Evolutionary conservation across 2,797 vertebrate species (phyloP).

Genomic region (Sitta carolinensis): DNA sequence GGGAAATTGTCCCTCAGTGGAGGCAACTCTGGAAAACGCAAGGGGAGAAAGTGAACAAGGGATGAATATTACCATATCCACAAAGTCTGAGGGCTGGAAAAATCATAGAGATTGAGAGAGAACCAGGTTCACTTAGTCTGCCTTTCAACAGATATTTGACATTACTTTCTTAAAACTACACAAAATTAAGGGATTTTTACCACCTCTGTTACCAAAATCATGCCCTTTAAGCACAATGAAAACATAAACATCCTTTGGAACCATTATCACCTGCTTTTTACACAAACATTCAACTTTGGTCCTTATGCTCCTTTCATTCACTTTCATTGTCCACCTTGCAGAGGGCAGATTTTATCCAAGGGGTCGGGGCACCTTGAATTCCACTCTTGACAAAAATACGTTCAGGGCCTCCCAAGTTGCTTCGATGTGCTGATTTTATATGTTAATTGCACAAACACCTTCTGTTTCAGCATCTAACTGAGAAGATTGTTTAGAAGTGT

Average conservation of each 20-base stretch:
- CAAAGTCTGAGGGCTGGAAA: background rate
- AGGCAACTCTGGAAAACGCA: background rate
- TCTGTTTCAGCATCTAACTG: background rate
- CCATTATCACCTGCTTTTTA: background rate
- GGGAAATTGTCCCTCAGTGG: background rate
- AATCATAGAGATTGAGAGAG: background rate
- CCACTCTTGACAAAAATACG: background rate
- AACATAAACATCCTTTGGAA: background rate
- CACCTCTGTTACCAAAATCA: background rate
- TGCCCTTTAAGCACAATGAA: background rate
- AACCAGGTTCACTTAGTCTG: background rate
- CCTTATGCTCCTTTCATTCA: background rate
- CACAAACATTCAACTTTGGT: background rate
- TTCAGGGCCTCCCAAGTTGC: background rate
- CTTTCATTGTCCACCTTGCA: background rate
- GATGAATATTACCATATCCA: background rate
- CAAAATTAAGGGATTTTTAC: background rate
- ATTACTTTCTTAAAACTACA: background rate
- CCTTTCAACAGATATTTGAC: background rate
- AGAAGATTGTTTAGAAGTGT: background rate
- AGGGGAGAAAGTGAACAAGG: background rate
- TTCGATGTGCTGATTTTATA: background rate
- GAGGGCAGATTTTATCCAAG: background rate
- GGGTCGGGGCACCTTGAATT: background rate
- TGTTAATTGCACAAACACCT: background rate